phyloP scores from a whole-genome alignment of 2,888 invertebrate species.

The Rhingia rostrata region DNA sequence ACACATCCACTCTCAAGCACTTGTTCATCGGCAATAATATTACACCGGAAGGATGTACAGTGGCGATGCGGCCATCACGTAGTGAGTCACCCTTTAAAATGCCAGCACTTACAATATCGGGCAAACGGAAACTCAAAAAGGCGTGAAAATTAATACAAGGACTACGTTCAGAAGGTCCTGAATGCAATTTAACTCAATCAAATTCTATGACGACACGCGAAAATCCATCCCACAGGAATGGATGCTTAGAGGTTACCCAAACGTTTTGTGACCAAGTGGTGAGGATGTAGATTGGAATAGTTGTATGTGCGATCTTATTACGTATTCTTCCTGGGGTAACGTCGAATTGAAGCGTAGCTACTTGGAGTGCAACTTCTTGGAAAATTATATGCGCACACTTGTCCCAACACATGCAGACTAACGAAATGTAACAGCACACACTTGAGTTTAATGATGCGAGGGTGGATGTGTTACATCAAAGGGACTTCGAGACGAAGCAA shows the following conservation, averaged over 20 bases:
- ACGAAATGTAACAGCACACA: too few species aligned
- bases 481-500: too few species aligned
- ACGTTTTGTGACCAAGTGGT: not conserved
- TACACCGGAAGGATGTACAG: not conserved
- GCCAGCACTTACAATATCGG: not conserved
- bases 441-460: too few species aligned
- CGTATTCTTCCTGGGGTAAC: slow-evolving; percentile 42
- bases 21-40: not conserved
- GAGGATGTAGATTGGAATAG: not conserved
- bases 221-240: not conserved
- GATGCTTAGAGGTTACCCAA: not conserved
- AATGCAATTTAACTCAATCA: slow-evolving; percentile 47
- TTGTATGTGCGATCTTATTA: slow-evolving; percentile 38
- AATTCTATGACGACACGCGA: slow-evolving; percentile 31
- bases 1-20: slow-evolving; percentile 15
- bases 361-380: slow-evolving; percentile 52
- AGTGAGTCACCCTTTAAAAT: not conserved
- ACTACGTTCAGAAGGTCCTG: not conserved
- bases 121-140: slow-evolving; percentile 3
- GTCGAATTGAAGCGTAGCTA: slow-evolving; percentile 6
- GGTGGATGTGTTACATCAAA: too few species aligned
- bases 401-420: too few species aligned
- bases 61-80: not conserved
- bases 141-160: slow-evolving; percentile 17
- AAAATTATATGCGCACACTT: slow-evolving; percentile 40